A percentile compares a stretch with the other conserved stretches of the same genome.
Evolutionary conservation across 2,113 vertebrate species (phyloP).

Genomic region (Clarias gariepinus): DNA sequence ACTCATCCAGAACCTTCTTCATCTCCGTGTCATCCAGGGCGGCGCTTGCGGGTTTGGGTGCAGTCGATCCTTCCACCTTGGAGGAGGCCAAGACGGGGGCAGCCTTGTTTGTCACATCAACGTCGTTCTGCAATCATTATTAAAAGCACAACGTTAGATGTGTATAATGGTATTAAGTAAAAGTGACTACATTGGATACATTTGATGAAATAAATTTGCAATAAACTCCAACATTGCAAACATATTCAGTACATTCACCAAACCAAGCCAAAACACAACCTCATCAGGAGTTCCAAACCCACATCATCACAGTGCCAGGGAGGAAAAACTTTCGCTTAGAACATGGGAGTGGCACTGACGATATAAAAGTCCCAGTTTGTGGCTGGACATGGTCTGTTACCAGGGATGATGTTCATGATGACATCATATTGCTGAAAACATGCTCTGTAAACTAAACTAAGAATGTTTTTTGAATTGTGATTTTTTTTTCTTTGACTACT

Average conservation of each 20-base stretch:
- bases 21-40: constrained; percentile 84
- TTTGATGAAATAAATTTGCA: no score
- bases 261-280: constrained; percentile 3
- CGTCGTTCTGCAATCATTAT: constrained; percentile 77
- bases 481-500: background rate
- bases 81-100: constrained; percentile 78
- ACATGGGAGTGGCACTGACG: background rate
- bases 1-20: constrained; percentile 90
- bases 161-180: background rate
- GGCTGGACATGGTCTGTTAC: background rate
- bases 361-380: background rate
- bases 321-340: background rate
- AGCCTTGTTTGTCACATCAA: constrained; percentile 79
- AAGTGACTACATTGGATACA: no score
- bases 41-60: constrained; percentile 73
- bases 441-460: background rate
- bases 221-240: background rate
- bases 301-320: constrained; percentile 19
- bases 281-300: constrained; percentile 1
- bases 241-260: background rate
- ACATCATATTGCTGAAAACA: background rate
- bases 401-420: background rate
- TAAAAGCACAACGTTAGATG: background rate
- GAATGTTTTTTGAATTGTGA: background rate
- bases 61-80: constrained; percentile 76